Base-by-base conservation (phyloP, 2,113 vertebrate genomes). In the Nettapus auritus region DNA sequence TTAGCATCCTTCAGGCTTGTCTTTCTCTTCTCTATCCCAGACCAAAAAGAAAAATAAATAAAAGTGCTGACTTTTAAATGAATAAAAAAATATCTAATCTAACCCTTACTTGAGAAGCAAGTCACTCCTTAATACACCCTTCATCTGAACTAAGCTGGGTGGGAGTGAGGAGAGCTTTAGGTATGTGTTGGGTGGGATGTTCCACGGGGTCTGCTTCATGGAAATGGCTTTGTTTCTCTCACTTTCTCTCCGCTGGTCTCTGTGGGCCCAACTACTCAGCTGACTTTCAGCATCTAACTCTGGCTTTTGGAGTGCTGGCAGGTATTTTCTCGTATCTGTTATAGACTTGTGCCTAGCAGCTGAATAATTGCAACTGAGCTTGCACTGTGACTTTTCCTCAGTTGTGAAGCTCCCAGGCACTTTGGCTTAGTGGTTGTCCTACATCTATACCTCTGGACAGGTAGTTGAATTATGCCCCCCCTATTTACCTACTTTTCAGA, bases 371-470 rank as follows among this genome's bases (percentile, higher is more conserved):
- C 21, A 80, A 42, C 0, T 42, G 53, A 36, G 40, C 6, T 68
- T 64, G 38, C 31, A 25, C 46, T 50, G 25, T 22, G 23, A 74
- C 10, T 9, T 80, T 20, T 8, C 3, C 50, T 8, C 0, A 0
- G 0, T 38, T n/a, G 14, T 2, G 2, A 34, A 88, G 20, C 28
- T 92, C 9, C n/a, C 34, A 60, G 16, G 8, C 9, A 31, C 13
- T 46, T 13, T 3, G 18, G 7, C 38, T 66, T 36, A 66, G 26
- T 4, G 1, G 3, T 22, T 56, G 8, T 36, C n/a, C 68, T 20
- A 33, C 15, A 57, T 3, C 19, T 6, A 10, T 46, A 22, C 3
- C 31, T 38, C 10, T 5, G 12, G 28, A 16, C 69, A 71, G 29
- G 44, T 16, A 48, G 22, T 57, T 64, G 31, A 66, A 34, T 88